Evolutionary conservation across 1,140 invertebrate genomes (phyloP).

Genomic region (Bicyclus anynana): DNA sequence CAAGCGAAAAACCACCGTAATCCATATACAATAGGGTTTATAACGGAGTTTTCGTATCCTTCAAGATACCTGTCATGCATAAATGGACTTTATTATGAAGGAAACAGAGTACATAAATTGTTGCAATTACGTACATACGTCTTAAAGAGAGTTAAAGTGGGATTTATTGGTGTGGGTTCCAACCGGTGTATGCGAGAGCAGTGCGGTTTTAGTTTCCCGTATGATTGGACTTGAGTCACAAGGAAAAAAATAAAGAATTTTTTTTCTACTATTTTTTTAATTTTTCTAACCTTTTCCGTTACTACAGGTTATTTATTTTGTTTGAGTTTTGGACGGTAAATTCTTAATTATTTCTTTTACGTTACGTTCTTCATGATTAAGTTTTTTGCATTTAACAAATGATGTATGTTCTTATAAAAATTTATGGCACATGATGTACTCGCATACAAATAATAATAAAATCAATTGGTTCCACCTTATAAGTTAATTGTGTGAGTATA

Average conservation of each 20-base stretch:
- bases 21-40: too few species aligned
- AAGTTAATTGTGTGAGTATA: too few species aligned
- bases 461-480: too few species aligned
- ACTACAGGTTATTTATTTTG: background rate
- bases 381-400: too few species aligned
- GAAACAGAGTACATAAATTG: conserved; percentile 21
- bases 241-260: background rate
- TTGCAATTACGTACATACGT: conserved; percentile 1
- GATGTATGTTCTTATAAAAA: too few species aligned
- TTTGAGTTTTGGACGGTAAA: too few species aligned
- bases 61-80: background rate
- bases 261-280: background rate
- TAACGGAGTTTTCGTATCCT: too few species aligned
- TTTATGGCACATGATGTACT: too few species aligned
- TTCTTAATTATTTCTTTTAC: too few species aligned
- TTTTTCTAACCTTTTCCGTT: background rate
- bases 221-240: background rate
- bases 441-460: too few species aligned
- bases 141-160: conserved; percentile 31
- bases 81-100: conserved; percentile 24
- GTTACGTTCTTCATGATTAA: too few species aligned
- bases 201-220: conserved; percentile 25
- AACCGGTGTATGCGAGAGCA: conserved; percentile 37
- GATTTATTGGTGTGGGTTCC: conserved; percentile 46
- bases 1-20: too few species aligned